Evolutionary conservation across 2,113 vertebrate genomes (phyloP), one percentile per base, ranked within the genome.

Genomic region (Leptobrachium ailaonicum): DNA sequence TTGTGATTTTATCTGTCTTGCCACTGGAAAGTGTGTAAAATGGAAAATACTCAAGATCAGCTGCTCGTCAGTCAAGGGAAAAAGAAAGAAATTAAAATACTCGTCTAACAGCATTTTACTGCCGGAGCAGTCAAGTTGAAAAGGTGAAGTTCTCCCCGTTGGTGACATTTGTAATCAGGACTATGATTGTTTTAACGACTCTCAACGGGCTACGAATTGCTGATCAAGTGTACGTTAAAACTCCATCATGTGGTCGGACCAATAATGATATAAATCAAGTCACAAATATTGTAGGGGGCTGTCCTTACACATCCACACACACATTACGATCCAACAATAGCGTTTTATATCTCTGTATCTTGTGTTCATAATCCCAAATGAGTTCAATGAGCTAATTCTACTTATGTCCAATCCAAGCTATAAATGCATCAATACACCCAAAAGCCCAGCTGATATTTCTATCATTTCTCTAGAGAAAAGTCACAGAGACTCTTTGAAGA

Each of bases 371-470:
- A 64, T 69, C 66, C 53, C 75, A 54, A 12, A 56, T 54, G 75
- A 77, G 40, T 42, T 69, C 41, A 42, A 47, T 43, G 40, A 68
- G 47, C 50, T 58, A 12, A 76, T 42, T 42, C 13, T 63, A 14
- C 43, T 77, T 54, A 41, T 43, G 64, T 41, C 75, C 67, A 68
- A 68, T 44, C 47, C 12, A 45, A 56, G 20, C 75, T 20, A 66
- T 44, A 67, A 6, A 54, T 32, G 53, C 12, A 58, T 58, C 50
- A 68, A 77, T 77, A 43, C 45, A 53, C 47, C 8, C 47, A 5
- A 50, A 50, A 1, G 4, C 47, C 47, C 47, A 5, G 1, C 8
- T 5, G 47, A 50, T 8, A 50, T 50, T 8, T 8, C 47, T 4
- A 1, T 5, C 4, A 50, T 50, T 8, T 8, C 47, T 4, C 47